These are phyloP conservation scores for Riparia riparia DNA, from an alignment of 2,113 vertebrate genomes.

Conservation along the genomic window DNA sequence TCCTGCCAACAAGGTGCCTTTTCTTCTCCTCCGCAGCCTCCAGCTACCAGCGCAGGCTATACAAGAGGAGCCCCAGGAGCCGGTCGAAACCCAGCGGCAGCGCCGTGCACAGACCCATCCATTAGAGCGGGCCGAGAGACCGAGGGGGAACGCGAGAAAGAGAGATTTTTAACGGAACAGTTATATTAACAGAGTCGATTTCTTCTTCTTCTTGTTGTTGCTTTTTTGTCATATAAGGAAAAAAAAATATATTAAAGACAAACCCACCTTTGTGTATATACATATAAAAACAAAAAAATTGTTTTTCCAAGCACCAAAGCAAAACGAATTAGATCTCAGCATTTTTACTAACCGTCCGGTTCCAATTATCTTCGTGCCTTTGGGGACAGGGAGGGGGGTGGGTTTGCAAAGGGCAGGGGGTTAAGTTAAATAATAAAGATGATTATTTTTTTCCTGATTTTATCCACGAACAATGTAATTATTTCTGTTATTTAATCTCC, in stretches of 20 bases:
- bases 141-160: constrained; percentile 43
- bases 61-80: constrained; percentile 78
- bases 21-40: constrained; percentile 67
- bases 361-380: constrained; percentile 80
- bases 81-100: constrained; percentile 75
- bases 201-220: constrained; percentile 77
- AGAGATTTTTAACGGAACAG: constrained; percentile 78
- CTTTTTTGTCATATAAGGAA: constrained; percentile 85
- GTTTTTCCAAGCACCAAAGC: constrained; percentile 79
- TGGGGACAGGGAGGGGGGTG: constrained; percentile 68
- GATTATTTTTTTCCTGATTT: constrained; percentile 80
- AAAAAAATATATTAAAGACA: constrained; percentile 77
- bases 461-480: constrained; percentile 76
- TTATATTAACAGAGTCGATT: constrained; percentile 78
- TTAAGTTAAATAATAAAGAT: constrained; percentile 84
- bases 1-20: constrained; percentile 19
- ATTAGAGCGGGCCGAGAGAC: constrained; percentile 72
- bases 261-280: constrained; percentile 80
- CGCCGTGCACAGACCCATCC: constrained; percentile 66
- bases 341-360: constrained; percentile 72
- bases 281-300: constrained; percentile 59
- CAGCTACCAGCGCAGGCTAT: constrained; percentile 80
- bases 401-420: constrained; percentile 69
- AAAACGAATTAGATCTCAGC: constrained; percentile 81
- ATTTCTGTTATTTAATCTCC: constrained; percentile 77